Percentiles rank a stretch among this genome's conserved stretches.
Conservation (phyloP, 2,113 vertebrate genomes). For the Eudyptes chrysolophus region DNA sequence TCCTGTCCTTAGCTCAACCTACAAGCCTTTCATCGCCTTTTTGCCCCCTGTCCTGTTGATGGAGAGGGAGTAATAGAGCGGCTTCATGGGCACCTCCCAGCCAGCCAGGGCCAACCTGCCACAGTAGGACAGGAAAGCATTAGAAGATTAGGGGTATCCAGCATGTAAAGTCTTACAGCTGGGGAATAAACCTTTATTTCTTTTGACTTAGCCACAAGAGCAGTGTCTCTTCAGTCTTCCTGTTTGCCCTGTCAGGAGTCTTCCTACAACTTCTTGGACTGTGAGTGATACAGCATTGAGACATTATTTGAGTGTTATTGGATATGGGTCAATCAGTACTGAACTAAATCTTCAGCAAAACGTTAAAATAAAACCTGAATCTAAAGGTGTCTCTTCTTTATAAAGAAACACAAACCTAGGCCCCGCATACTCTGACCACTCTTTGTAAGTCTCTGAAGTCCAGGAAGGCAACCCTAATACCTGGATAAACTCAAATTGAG, state of each 20-base stretch:
- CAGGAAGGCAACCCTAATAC: not conserved
- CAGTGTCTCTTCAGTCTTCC: not conserved
- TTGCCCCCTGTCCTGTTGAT: not conserved
- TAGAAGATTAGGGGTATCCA: not conserved
- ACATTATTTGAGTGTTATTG: not conserved
- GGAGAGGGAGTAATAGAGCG: not conserved
- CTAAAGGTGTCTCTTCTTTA: not conserved
- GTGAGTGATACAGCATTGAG: not conserved
- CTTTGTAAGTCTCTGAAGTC: not conserved
- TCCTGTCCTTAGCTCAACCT: not conserved
- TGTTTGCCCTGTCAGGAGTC: not conserved
- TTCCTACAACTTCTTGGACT: not conserved
- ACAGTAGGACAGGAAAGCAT: not conserved
- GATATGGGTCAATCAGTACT: not conserved
- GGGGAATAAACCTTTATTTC: not conserved
- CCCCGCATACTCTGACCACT: not conserved
- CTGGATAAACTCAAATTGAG: not conserved
- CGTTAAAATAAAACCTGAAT: not conserved
- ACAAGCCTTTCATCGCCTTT: not conserved
- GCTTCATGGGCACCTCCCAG: not conserved
- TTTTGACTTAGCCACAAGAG: not conserved
- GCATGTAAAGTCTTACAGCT: not conserved
- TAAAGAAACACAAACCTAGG: not conserved
- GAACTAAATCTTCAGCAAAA: not conserved
- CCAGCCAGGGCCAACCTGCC: not conserved